These are phyloP conservation scores for Myxocyprinus asiaticus DNA, from an alignment of 2,113 vertebrate genomes.

Conservation along the genomic window DNA sequence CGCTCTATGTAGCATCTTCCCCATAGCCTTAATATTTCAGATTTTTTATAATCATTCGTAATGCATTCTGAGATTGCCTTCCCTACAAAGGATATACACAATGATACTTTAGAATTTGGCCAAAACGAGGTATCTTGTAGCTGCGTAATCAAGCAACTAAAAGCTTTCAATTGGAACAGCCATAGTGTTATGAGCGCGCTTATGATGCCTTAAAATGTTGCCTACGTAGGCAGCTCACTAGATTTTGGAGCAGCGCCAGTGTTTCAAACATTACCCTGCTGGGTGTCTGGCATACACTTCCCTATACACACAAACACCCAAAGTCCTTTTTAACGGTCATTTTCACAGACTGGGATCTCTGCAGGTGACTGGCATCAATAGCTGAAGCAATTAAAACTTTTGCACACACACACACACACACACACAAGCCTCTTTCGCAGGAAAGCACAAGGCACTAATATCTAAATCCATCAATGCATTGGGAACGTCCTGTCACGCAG, in stretches of 20 bases:
- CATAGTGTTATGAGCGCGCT: too few relatives aligned
- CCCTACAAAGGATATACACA: too few relatives aligned
- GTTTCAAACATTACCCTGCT: slow-evolving; percentile 46
- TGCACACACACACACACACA: neutral
- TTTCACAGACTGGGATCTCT: slow-evolving; percentile 1
- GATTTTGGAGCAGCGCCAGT: neutral
- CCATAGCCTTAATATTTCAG: too few relatives aligned
- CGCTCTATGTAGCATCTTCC: too few relatives aligned
- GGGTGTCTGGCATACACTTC: slow-evolving; percentile 42
- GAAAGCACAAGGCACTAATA: neutral
- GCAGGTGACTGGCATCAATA: neutral
- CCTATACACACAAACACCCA: slow-evolving; percentile 1
- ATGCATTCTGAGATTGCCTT: neutral
- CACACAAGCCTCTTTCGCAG: neutral
- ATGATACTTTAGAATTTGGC: too few relatives aligned
- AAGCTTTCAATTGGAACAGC: too few relatives aligned
- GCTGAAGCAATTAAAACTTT: neutral
- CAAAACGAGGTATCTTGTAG: too few relatives aligned
- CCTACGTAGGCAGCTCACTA: neutral
- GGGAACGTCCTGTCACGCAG: too few relatives aligned
- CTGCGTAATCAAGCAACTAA: too few relatives aligned
- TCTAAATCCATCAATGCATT: neutral
- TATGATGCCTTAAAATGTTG: neutral
- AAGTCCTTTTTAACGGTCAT: neutral
- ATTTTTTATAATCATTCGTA: too few relatives aligned